A percentile compares a stretch with the other conserved stretches of the same genome.
Evolutionary conservation across 2,888 invertebrate genomes (phyloP).

Genomic region (Prosapia bicincta): DNA sequence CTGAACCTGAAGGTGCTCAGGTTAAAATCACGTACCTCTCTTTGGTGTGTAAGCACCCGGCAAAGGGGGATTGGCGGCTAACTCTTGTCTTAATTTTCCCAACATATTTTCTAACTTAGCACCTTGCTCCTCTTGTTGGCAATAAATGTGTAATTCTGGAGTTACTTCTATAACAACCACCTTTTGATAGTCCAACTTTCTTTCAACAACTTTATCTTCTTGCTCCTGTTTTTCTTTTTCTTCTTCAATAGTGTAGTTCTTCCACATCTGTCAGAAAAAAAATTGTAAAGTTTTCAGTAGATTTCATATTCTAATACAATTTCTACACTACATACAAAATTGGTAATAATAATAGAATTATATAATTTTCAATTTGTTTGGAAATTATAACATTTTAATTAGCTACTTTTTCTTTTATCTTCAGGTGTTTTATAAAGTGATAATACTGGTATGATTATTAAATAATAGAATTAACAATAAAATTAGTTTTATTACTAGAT

Average conservation of each 20-base stretch:
- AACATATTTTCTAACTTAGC: constrained; percentile 82
- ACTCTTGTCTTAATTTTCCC: constrained; percentile 81
- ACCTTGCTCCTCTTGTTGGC: constrained; percentile 83
- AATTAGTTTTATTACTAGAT: no score
- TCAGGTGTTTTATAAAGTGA: no score
- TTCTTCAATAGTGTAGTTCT: constrained; percentile 68
- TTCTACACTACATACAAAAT: no score
- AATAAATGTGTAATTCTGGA: constrained; percentile 76
- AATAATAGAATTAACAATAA: no score
- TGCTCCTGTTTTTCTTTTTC: constrained; percentile 59
- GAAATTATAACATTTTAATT: no score
- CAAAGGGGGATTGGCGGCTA: constrained; percentile 79
- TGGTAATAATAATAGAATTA: no score
- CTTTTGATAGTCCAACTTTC: constrained; percentile 79
- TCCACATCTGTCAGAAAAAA: constrained; percentile 48
- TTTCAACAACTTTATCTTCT: constrained; percentile 60
- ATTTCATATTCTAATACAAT: not conserved
- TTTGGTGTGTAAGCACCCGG: constrained; percentile 83
- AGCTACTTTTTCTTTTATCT: no score
- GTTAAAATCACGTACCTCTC: constrained; percentile 61
- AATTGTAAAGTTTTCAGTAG: not conserved
- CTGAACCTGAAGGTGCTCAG: no score
- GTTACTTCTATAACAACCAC: constrained; percentile 88
- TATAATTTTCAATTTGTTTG: no score
- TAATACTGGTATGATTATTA: no score